These are phyloP conservation scores for Taxidea taxus DNA, from an alignment of 2,113 vertebrate genomes.

Conservation along the genomic window DNA sequence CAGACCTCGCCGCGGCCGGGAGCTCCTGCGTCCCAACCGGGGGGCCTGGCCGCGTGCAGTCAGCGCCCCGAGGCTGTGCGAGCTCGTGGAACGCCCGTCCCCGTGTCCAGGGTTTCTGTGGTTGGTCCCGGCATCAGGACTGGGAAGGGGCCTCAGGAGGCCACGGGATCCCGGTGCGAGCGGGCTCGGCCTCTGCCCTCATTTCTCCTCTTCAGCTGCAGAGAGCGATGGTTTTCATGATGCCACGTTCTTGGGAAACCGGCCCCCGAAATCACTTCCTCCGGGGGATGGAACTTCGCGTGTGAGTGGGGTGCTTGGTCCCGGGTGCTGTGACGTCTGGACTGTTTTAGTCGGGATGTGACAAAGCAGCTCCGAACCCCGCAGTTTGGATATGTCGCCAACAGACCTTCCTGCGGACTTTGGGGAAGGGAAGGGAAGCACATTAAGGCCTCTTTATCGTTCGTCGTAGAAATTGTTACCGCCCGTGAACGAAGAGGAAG, in stretches of 20 bases:
- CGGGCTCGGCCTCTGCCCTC: neutral
- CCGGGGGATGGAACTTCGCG: fast-evolving
- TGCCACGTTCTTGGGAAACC: neutral
- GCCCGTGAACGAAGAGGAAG: neutral
- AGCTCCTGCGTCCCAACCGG: neutral
- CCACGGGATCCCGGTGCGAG: neutral
- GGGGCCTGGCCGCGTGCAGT: fast-evolving
- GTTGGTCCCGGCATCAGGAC: neutral
- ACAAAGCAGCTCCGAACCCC: fast-evolving
- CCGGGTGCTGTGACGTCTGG: fast-evolving
- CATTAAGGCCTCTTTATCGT: neutral
- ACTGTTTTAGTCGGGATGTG: neutral
- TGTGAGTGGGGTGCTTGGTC: fast-evolving
- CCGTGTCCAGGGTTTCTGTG: fast-evolving
- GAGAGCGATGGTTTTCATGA: neutral
- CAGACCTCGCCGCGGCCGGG: neutral
- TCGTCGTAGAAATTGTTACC: fast-evolving
- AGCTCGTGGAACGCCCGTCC: fast-evolving
- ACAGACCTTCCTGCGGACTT: neutral
- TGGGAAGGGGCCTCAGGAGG: neutral
- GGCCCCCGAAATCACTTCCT: neutral
- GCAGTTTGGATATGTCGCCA: neutral
- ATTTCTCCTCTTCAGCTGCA: neutral
- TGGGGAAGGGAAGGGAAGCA: neutral
- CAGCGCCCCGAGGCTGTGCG: fast-evolving